Evolutionary conservation across 2,797 vertebrate genomes (phyloP), one percentile per base, ranked within the genome.

Genomic region (Sebastes nivosus): DNA sequence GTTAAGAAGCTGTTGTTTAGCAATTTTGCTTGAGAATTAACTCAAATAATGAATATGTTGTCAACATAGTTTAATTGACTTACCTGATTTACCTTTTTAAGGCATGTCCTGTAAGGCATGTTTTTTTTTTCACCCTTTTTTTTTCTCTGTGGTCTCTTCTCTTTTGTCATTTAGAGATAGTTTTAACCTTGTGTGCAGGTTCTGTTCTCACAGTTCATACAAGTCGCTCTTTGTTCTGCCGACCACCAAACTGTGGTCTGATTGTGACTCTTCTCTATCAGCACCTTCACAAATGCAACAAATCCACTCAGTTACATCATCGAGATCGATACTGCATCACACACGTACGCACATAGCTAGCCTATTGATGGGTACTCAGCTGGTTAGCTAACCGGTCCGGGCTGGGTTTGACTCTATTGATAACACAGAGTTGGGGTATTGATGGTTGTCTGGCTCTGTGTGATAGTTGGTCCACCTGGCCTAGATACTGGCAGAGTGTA

Each of bases 151-250:
- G 3, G 3, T 14, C 11, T 50, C 9, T 3, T 10, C 5, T 42
- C 57, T 36, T 30, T 42, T 22, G 18, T 77, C 20, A 29, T 29
- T 50, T 5, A 20, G 46, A 58, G 8, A 36, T 5, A 3, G 50
- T 46, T 72, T 32, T 6, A 30, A 71, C 32, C 60, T 78, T 65
- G 52, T 11, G 6, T 68, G n/a, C 30, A 13, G 16, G 63, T 72
- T 20, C 9, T 8, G 32, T 83, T 92, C 85, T 71, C 89, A 90
- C 78, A 72, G n/a, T 77, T 67, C 25, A 50, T 22, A 83, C 59
- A 88, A 84, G 38, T 25, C 22, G 0, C 12, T 79, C 89, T 90
- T 91, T 92, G 86, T 88, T 85, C 80, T 8, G 61, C 25, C 75
- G 77, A 84, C 42, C 80, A 84, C 42, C 80, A 77, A 74, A 81